A percentile compares a stretch with the other conserved stretches of the same genome.
Conservation (phyloP, 2,888 invertebrate genomes). For the Aphodius granarius region DNA sequence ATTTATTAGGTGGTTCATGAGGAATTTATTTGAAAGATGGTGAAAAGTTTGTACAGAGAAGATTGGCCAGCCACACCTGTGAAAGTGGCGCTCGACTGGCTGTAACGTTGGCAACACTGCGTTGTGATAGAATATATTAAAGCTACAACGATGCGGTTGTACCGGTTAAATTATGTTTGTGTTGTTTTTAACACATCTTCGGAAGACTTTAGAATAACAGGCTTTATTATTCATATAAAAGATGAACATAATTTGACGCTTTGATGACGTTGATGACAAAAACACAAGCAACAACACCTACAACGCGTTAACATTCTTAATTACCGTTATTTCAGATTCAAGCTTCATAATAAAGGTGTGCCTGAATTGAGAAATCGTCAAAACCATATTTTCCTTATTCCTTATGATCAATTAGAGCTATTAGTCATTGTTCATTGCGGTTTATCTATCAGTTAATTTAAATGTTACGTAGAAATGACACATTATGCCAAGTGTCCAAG, state of each 20-base stretch:
- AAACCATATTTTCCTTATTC: background rate
- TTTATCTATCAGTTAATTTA: background rate
- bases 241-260: background rate
- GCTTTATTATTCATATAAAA: background rate
- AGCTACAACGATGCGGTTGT: background rate
- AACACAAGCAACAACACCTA: background rate
- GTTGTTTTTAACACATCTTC: background rate
- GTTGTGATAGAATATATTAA: constrained; percentile 16
- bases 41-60: background rate
- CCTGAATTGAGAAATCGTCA: background rate
- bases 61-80: constrained; percentile 40
- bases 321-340: background rate
- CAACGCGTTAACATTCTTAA: background rate
- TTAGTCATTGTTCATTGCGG: background rate
- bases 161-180: background rate
- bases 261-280: background rate
- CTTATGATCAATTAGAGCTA: background rate
- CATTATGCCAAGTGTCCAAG: background rate
- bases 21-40: background rate
- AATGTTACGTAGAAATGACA: background rate
- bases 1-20: constrained; percentile 4
- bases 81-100: constrained; percentile 26
- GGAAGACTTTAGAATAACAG: no score
- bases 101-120: constrained; percentile 37
- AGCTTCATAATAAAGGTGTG: background rate